Conservation (phyloP, 2,888 invertebrate genomes). For the Agrochola lota region DNA sequence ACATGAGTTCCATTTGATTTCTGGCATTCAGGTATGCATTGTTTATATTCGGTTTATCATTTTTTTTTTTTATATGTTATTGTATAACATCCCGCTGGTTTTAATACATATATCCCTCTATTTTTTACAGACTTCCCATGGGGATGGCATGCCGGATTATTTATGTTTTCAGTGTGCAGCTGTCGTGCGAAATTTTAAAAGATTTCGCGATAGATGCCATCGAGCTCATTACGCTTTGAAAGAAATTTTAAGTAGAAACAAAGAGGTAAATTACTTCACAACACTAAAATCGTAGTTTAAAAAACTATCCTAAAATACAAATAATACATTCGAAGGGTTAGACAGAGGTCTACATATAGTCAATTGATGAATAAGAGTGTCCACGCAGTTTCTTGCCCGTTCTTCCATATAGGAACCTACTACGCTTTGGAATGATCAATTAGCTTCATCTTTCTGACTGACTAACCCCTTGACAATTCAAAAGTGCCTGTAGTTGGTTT, state of each 20-base stretch:
- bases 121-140: conserved; percentile 76
- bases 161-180: conserved; percentile 82
- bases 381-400: no score
- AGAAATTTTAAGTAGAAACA: conserved; percentile 78
- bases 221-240: conserved; percentile 80
- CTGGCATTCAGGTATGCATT: conserved; percentile 82
- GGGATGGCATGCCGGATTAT: conserved; percentile 81
- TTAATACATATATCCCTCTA: background rate
- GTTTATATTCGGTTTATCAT: conserved; percentile 46
- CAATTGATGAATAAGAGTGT: no score
- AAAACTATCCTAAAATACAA: background rate
- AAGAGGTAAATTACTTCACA: conserved; percentile 73
- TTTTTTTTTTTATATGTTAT: background rate
- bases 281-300: background rate
- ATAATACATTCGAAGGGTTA: background rate
- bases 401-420: no score
- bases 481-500: no score
- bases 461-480: no score
- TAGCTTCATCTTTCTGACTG: no score
- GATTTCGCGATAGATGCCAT: conserved; percentile 84
- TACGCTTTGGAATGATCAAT: no score
- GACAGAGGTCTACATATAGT: background rate
- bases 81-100: background rate
- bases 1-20: conserved; percentile 78
- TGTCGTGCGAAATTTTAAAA: conserved; percentile 76